A percentile compares a stretch with the other conserved stretches of the same genome.
Conservation (phyloP, 2,888 invertebrate species). For the Pandemis cinnamomeana region DNA sequence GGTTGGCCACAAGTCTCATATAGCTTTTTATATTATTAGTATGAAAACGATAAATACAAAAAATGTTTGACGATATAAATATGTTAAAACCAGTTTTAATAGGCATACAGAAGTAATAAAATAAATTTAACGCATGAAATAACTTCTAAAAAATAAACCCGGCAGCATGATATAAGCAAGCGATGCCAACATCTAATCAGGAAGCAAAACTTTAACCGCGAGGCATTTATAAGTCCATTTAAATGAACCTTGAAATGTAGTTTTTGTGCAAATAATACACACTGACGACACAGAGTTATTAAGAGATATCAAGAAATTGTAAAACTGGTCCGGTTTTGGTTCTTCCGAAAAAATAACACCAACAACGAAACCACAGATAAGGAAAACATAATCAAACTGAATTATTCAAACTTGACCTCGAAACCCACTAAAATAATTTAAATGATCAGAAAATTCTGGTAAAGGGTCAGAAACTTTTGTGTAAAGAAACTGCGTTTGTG, state of each 20-base stretch:
- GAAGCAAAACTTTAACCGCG: background rate
- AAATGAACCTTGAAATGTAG: background rate
- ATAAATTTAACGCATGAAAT: too few species aligned
- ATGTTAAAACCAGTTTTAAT: background rate
- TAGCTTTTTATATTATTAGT: too few species aligned
- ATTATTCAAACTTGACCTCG: background rate
- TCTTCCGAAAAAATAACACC: background rate
- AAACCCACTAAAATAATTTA: background rate
- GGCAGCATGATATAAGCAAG: background rate
- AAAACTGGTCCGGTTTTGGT: background rate
- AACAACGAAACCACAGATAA: background rate
- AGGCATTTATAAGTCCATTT: background rate
- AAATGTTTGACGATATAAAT: background rate
- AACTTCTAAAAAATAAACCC: background rate
- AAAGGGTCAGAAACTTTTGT: too few species aligned
- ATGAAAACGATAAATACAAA: background rate
- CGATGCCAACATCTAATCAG: background rate
- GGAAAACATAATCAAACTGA: too few species aligned
- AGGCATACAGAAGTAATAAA: too few species aligned
- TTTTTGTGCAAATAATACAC: background rate
- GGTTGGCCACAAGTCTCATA: background rate
- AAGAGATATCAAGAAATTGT: background rate
- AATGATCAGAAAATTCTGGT: background rate
- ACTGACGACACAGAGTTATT: background rate
- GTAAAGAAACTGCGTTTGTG: too few species aligned